Evolutionary conservation across 2,888 invertebrate genomes (phyloP), one percentile per base, ranked within the genome.

Genomic region (Ephialtes manifestator): DNA sequence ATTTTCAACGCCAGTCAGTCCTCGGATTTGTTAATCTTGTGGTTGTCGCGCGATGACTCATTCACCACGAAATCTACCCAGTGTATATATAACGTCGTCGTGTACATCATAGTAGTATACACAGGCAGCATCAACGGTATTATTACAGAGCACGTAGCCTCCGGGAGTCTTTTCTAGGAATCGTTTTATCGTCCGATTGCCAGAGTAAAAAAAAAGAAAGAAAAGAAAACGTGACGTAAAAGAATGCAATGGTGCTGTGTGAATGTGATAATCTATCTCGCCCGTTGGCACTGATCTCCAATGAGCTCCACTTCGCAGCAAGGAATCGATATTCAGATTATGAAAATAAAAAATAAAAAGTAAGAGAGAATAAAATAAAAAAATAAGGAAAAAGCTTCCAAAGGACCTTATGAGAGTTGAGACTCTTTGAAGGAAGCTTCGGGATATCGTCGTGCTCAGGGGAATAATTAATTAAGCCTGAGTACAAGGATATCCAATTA

Each of bases 401-500:
- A 20, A 65, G 35, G 63, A 20, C 35, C 65, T 65, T 43, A 43
- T 15, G 43, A 68, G 68, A 48, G 68, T 65, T 39, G 48, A 48
- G n/a, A 48, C 28, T 68, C 68, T 68, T 68, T 68, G 68, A 39
- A 39, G 28, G 48, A 68, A 24, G 43, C 68, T 68, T 18, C 20
- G 20, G 46, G 24, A 68, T 68, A 68, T 46, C 68, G 46, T 68
- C 28, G 8, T 46, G 15, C 48, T 46, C 68, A 11, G 48, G 68
- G 48, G 68, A 68, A 81, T 81, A 81, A 81, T 81, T 68, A 74
- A 84, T 81, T 55, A 60, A 55, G 53, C 18, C 39, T 39, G 53
- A 55, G 74, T 55, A 70, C 51, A 58, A 46, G 46, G 46, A 71
- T 74, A 85, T 79, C 78, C 78, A 81, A 85, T 84, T 84, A 84